Base-by-base conservation (phyloP, 2,888 invertebrate genomes). In the Tachystola acroxantha region DNA sequence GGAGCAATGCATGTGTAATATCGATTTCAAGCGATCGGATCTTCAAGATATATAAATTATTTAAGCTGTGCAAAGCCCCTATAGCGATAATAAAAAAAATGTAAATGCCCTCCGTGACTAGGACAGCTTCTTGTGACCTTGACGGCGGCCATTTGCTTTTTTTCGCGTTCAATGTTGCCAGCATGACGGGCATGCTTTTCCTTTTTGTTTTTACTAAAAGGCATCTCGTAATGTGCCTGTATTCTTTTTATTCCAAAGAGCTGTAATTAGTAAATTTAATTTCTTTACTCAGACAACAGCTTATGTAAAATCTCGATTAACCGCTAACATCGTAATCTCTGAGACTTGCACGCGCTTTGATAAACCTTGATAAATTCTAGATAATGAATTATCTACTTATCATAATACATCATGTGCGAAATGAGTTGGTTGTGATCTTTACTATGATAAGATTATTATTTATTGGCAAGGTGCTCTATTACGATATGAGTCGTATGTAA, bases 81-180 rank as follows among this genome's bases (percentile, higher is more conserved):
- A 69, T 57, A 62, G 64, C 70, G 51, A 55, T 58, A 57, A 63
- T 67, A 71, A 76, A 79, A 68, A 84, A 84, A 80, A 78, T 74
- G 74, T 79, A 74, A 78, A 78, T 73, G 80, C 78, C 76, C 80
- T 82, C 80, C 69, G 61, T 73, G 80, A 80, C 84, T 85, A 84
- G 81, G 84, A 84, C 85, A 81, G 79, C 84, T 79, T 81, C 78
- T 77, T 68, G 65, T 61, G 86, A 82, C 85, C 85, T 86, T 86
- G 84, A 58, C 47, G 66, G 64, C 75, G 74, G 79, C 81, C 81
- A 80, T 84, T 77, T 76, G 74, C 71, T 79, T 79, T 80, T 82
- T 82, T 80, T 78, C 73, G 66, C 76, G 72, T 64, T 80, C 82
- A 81, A 79, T 84, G 85, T 81, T 82, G 72, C 84, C 81, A 77